Conservation (phyloP, 2,888 invertebrate species). For the Standfussiana lucernea region DNA sequence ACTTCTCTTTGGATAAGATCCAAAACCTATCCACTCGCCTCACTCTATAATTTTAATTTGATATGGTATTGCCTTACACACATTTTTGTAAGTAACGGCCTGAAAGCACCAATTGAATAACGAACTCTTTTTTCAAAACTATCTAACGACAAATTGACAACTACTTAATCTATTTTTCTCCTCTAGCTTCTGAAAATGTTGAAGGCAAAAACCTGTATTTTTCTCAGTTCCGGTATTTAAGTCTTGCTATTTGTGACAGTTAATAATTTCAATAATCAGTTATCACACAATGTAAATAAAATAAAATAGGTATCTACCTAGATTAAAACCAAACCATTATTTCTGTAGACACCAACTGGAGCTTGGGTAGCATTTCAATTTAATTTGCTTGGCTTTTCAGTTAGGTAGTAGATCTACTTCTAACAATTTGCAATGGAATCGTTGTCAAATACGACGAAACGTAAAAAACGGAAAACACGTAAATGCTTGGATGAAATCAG, state of each 20-base stretch:
- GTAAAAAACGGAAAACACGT: slow-evolving; percentile 83
- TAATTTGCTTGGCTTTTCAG: neutral
- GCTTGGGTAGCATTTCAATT: slow-evolving; percentile 12
- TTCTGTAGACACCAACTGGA: neutral
- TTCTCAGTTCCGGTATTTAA: neutral
- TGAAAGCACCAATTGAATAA: slow-evolving; percentile 7
- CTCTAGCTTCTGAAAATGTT: slow-evolving; percentile 14
- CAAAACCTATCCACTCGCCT: too few species aligned
- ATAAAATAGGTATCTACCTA: neutral
- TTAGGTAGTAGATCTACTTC: neutral
- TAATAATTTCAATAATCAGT: slow-evolving; percentile 17
- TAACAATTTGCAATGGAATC: slow-evolving; percentile 70
- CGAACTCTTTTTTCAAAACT: slow-evolving; percentile 36
- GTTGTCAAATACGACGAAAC: slow-evolving; percentile 69
- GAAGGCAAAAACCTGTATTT: slow-evolving; percentile 5
- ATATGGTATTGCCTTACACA: neutral
- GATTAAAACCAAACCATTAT: neutral
- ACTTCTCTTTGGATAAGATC: too few species aligned
- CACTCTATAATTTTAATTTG: too few species aligned
- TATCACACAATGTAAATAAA: neutral
- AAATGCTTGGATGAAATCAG: slow-evolving; percentile 83
- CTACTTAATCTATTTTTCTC: slow-evolving; percentile 17
- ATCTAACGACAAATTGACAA: slow-evolving; percentile 26
- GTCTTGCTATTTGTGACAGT: slow-evolving; percentile 6
- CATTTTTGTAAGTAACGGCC: neutral